Evolutionary conservation across 1,140 invertebrate genomes (phyloP), one percentile per base, ranked within the genome.

Genomic region (Lasioglossum albipes): DNA sequence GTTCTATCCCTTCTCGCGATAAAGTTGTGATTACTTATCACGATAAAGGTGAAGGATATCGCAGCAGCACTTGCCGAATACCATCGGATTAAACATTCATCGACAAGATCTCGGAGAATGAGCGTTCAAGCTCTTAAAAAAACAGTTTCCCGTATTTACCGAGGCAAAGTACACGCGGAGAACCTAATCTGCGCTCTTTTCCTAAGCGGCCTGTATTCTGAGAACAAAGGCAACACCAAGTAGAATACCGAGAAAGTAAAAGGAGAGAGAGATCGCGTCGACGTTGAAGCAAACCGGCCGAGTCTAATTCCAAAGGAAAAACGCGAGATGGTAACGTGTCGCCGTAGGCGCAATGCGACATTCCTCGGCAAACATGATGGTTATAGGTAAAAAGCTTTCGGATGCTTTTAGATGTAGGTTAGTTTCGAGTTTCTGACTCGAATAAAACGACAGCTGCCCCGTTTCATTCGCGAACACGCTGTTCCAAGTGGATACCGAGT

Each of bases 331-430:
- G 20, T 41, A 59, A 73, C 67, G 52, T 85, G 62, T 66, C 68
- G 68, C 64, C 42, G 41, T 49, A 62, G 64, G 78, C 78, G 78
- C 69, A 84, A 76, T 83, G 67, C 64, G 70, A 83, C 79, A 86
- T 81, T 79, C 75, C 75, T 45, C 57, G 77, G 75, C 78, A 74
- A 86, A 85, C 69, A 81, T 72, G 65, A 68, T 22, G 36, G 59
- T 75, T 74, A 57, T 73, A 79, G 59, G 62, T 65, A 65, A 79
- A 67, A 73, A 41, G 75, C 54, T 78, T 52, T 78, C 67, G 67
- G 42, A 77, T 71, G 68, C n/a, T 71, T 71, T 71, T 62, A 71
- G 64, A 78, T 78, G 57, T 71, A n/a, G 57, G 75, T 52, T 71
- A 49, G 42, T 49, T 10, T 52, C 66, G 2, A 36, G 41, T 41